Evolutionary conservation across 2,113 vertebrate genomes (phyloP).

Genomic region (Myxocyprinus asiaticus): DNA sequence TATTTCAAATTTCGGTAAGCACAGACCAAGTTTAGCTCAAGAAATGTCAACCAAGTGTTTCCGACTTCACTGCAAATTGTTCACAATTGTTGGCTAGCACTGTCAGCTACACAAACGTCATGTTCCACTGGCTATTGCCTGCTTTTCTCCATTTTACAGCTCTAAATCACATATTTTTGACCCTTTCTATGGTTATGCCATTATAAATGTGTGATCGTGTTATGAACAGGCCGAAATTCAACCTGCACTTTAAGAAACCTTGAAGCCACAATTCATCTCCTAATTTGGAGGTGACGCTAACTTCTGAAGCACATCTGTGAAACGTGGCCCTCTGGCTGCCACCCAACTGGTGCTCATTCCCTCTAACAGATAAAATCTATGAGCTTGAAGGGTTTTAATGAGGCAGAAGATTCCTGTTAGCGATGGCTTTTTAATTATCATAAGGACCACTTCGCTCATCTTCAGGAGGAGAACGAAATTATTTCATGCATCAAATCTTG

Average conservation of each 20-base stretch:
- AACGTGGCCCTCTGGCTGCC: constrained; percentile 52
- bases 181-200: constrained; percentile 1
- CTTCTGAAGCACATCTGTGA: constrained; percentile 49
- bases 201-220: constrained; percentile 35
- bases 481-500: constrained; percentile 21
- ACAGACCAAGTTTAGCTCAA: too few relatives aligned
- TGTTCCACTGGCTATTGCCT: too few relatives aligned
- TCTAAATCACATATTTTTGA: constrained; percentile 30
- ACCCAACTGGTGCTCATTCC: constrained; percentile 30
- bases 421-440: constrained; percentile 64
- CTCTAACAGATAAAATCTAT: constrained; percentile 47
- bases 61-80: too few relatives aligned
- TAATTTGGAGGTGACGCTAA: constrained; percentile 64
- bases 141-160: background rate
- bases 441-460: constrained; percentile 50
- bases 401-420: constrained; percentile 55
- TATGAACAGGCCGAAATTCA: constrained; percentile 47
- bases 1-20: too few relatives aligned
- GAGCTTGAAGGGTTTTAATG: constrained; percentile 62
- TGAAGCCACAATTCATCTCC: constrained; percentile 59
- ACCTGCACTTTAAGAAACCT: constrained; percentile 57
- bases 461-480: constrained; percentile 13
- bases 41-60: too few relatives aligned
- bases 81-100: too few relatives aligned
- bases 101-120: too few relatives aligned